Conservation (phyloP, 1,140 invertebrate species). For the Lordiphosa stackelbergi region DNA sequence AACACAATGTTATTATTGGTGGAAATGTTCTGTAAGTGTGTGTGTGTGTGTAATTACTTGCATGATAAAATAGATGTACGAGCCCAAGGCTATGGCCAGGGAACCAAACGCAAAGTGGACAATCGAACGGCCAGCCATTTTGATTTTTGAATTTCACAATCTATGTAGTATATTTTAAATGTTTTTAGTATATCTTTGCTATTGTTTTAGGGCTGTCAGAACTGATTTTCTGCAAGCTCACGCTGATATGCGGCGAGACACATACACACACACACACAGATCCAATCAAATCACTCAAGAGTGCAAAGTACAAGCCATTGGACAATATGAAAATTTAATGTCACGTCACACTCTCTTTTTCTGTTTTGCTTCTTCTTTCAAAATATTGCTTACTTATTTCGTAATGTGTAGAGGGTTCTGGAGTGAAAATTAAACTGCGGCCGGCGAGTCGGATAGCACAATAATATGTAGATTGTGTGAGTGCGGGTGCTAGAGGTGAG, state of each 20-base stretch:
- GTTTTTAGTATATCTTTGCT: slow-evolving; percentile 22
- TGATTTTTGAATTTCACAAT: slow-evolving; percentile 48
- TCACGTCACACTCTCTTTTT: slow-evolving; percentile 6
- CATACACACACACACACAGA: slow-evolving; percentile 11
- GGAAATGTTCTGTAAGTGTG: slow-evolving; percentile 1
- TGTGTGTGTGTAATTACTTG: slow-evolving; percentile 57
- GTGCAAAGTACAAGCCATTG: slow-evolving; percentile 48
- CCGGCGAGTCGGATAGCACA: slow-evolving; percentile 28
- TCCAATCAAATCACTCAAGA: slow-evolving; percentile 7
- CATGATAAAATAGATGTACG: slow-evolving; percentile 67
- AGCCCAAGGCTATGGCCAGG: slow-evolving; percentile 64
- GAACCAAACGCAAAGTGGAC: slow-evolving; percentile 65
- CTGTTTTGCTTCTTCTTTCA: not conserved
- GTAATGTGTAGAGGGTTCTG: slow-evolving; percentile 33
- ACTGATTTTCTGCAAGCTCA: slow-evolving; percentile 52
- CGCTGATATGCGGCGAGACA: slow-evolving; percentile 43
- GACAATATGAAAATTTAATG: not conserved
- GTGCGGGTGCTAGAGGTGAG: no score
- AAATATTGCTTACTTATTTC: slow-evolving; percentile 54
- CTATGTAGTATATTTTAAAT: slow-evolving; percentile 9
- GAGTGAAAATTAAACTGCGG: slow-evolving; percentile 42
- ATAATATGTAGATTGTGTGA: slow-evolving; percentile 21
- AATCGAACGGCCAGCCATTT: slow-evolving; percentile 54
- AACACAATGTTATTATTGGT: slow-evolving; percentile 9
- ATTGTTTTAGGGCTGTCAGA: slow-evolving; percentile 4